Conservation (phyloP, 2,113 vertebrate species). For the Actenoides lindsayi region DNA sequence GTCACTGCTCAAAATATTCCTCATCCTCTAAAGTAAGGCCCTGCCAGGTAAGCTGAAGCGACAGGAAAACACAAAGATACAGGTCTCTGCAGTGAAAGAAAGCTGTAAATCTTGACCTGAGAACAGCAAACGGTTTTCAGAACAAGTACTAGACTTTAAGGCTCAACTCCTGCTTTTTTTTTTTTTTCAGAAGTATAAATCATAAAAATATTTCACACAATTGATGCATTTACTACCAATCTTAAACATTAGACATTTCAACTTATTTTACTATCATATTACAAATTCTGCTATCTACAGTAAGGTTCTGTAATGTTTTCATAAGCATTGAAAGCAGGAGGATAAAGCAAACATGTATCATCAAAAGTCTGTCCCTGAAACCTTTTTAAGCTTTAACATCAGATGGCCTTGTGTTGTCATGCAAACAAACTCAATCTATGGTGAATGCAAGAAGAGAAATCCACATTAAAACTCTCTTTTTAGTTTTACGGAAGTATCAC, state of each 20-base stretch:
- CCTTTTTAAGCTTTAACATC: neutral
- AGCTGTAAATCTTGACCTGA: neutral
- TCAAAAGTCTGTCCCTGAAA: neutral
- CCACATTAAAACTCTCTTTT: neutral
- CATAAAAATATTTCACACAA: neutral
- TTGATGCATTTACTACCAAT: neutral
- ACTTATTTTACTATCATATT: neutral
- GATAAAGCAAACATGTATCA: neutral
- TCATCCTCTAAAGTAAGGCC: neutral
- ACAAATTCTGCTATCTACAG: neutral
- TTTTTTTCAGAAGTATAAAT: neutral
- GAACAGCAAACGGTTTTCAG: neutral
- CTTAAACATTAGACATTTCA: neutral
- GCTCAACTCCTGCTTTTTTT: neutral
- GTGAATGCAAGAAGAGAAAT: neutral
- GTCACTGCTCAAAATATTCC: neutral
- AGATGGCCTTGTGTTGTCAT: neutral
- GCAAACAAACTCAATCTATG: neutral
- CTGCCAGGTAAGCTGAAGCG: neutral
- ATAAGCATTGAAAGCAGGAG: neutral
- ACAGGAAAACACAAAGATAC: neutral
- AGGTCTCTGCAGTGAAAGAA: neutral
- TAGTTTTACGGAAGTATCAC: neutral
- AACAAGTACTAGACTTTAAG: neutral
- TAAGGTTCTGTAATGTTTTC: neutral